Evolutionary conservation across 2,113 vertebrate genomes (phyloP), one percentile per base, ranked within the genome.

Genomic region (Nicator chloris): DNA sequence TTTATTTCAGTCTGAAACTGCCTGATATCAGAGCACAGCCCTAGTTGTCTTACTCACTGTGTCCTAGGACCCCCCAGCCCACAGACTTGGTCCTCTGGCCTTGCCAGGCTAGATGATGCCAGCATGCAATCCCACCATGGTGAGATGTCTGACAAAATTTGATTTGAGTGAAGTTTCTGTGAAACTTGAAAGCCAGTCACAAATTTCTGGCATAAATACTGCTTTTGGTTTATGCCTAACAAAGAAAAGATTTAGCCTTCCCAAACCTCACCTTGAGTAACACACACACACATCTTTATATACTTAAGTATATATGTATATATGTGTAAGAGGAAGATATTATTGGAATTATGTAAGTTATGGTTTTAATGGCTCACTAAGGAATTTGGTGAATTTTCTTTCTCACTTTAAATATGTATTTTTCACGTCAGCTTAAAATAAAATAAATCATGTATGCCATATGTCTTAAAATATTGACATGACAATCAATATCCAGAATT

Each of bases 1-100:
- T 81, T 81, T 51, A 37, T 65, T 86, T 60, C 2, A 2, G 7
- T 31, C n/a, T 61, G 54, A 61, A 72, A 23, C 5, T 13, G 11
- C 23, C 37, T 44, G 11, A 6, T 69, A 28, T 7, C 45, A 69
- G 49, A 37, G 44, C n/a, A 60, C 13, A 37, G 4, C 10, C 15
- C 9, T 18, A 10, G 2, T 11, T 23, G 10, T 9, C 45, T n/a
- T 5, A 28, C 2, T 63, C 1, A 0, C 22, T 35, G 5, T 2
- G 2, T 26, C 13, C 23, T 20, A 22, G 18, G 6, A 12, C 4
- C 4, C 8, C 26, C 8, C n/a, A 40, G 28, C 12, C 19, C 39
- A 40, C 23, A 33, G 27, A 51, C 7, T 0, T 0, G 3, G 3
- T 40, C 5, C 31, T 80, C 30, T 73, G 37, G 6, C 26, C 12